Conservation (phyloP, 1,140 invertebrate species). For the Lutraria rhynchaena region DNA sequence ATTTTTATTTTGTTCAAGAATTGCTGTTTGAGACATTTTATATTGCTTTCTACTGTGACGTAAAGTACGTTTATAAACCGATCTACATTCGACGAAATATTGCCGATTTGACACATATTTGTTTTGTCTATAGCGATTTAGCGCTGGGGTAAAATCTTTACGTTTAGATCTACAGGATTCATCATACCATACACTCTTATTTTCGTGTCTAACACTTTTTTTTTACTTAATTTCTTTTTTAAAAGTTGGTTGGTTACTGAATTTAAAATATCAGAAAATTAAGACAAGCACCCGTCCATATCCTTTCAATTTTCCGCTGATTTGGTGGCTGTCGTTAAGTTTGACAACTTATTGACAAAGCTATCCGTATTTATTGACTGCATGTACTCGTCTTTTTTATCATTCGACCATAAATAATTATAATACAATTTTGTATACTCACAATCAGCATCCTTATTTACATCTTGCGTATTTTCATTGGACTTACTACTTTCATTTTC, state of each 20-base stretch:
- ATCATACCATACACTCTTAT: neutral
- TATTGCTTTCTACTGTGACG: neutral
- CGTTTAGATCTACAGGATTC: neutral
- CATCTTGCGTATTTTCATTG: no score
- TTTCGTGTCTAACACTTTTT: neutral
- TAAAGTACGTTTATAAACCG: no score
- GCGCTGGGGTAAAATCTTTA: neutral
- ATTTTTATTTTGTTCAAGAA: slow-evolving; percentile 1
- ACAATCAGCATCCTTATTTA: neutral
- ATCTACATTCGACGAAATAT: neutral
- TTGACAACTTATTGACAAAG: no score
- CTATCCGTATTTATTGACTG: neutral
- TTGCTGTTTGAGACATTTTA: neutral
- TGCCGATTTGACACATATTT: no score
- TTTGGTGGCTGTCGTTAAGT: neutral
- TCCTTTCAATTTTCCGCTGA: neutral
- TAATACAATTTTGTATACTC: neutral
- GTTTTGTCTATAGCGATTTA: neutral
- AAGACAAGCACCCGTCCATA: neutral
- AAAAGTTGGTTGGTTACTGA: neutral
- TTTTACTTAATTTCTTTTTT: neutral
- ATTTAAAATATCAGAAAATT: neutral
- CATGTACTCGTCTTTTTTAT: slow-evolving; percentile 18
- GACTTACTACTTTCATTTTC: no score
- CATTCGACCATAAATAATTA: slow-evolving; percentile 15